Base-by-base conservation (phyloP, 2,797 vertebrate species). In the Cuculus canorus region DNA sequence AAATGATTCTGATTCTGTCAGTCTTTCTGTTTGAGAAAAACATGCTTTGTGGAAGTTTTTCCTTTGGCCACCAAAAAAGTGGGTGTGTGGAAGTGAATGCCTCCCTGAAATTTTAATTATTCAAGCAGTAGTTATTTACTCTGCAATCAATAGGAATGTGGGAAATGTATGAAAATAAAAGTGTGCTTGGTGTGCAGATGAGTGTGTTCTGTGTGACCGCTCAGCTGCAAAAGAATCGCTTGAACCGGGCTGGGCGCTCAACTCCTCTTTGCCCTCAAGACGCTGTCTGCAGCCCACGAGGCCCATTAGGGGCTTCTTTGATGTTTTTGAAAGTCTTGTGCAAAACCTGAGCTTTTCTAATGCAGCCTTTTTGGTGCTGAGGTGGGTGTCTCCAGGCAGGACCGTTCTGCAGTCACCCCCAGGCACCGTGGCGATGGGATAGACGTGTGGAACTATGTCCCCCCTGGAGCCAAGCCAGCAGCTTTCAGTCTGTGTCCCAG, bases 21-120 rank as follows among this genome's bases (percentile, higher is more conserved):
- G 47, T 48, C 8, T 48, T 48, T 23, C 47, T 23, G 47, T 48
- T 79, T 48, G 28, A 45, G 6, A 13, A 54, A 24, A 79, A 16
- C 5, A 0, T 15, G 11, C 63, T 71, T 43, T 53, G 12, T 28
- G 23, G 17, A 63, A 5, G 5, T 39, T 22, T 82, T 80, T 84
- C 54, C 23, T 63, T 63, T 41, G 80, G 13, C 17, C 13, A 10
- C 2, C 2, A n/a, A n/a, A 11, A 13, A 54, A 53, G 39, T 12
- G 23, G 6, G 10, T 54, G 17, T 0, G 1, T 33, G 57, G 45
- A 22, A 35, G 8, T 15, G 39, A 4, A 2, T 32, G 43, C 17
- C 41, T 52, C 39, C 35, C 10, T n/a, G 39, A 43, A 47, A 69
- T 18, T 37, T 53, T 4, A 59, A 12, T 83, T 37, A 21, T 41